These are phyloP conservation scores for Girardinus metallicus DNA, from an alignment of 2,797 vertebrate genomes.

Conservation along the genomic window DNA sequence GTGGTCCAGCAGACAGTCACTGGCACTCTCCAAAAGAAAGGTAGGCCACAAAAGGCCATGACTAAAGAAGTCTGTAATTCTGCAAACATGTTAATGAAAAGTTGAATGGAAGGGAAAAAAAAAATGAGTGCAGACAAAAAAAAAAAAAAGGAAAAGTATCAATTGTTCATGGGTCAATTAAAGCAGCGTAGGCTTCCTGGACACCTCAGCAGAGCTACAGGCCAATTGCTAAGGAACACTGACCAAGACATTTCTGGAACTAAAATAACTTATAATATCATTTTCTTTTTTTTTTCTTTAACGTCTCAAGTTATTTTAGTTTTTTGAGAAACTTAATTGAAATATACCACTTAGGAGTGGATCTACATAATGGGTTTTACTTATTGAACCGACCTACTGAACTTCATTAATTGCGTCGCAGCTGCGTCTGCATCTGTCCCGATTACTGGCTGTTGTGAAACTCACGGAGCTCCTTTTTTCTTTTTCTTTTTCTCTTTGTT, in stretches of 20 bases:
- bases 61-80: background rate
- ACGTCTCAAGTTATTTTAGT: background rate
- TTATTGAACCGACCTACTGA: background rate
- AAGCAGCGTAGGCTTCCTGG: background rate
- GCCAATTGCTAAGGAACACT: background rate
- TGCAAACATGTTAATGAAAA: background rate
- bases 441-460: conserved; percentile 10
- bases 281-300: background rate
- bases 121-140: background rate
- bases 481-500: conserved; percentile 2
- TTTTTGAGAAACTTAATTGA: background rate
- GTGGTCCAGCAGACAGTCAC: background rate
- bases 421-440: background rate
- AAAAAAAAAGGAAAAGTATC: background rate
- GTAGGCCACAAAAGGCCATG: background rate
- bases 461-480: conserved; percentile 14
- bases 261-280: background rate
- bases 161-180: background rate
- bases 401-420: background rate
- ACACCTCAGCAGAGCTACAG: background rate
- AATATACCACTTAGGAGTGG: background rate
- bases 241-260: background rate
- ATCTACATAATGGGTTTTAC: background rate
- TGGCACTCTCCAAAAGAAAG: background rate
- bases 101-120: background rate